Base-by-base conservation (phyloP, 2,797 vertebrate genomes). In the Manis javanica region DNA sequence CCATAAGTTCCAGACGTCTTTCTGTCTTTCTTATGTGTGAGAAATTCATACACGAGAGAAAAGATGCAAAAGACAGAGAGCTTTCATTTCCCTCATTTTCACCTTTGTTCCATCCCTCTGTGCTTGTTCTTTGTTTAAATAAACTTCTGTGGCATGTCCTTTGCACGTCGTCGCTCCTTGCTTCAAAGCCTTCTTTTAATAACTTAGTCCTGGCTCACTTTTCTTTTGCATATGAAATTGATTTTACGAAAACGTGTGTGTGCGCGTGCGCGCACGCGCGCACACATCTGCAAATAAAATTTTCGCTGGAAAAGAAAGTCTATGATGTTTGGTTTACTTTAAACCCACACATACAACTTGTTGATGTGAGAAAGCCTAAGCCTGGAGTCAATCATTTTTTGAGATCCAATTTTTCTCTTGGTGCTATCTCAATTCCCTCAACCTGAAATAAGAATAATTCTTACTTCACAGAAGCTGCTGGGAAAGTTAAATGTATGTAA, bases 171-270 rank as follows among this genome's bases (percentile, higher is more conserved):
- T 98, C 97, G 95, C 98, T 98, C 98, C 97, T 98, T 93, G 95
- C 98, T 98, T 98, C 98, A 99, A 98, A 99, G 98, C 57, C 96
- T 98, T 94, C 96, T 98, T 98, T 98, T 98, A 98, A 98, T 98
- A 98, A 98, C 98, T 98, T 97, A 98, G 96, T 97, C 97, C 98
- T 97, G 96, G 96, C 98, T 98, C 98, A 94, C 95, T 98, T 97
- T 98, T 97, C 97, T 98, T 98, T 98, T 98, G 98, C 98, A 98
- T 98, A 97, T 98, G 98, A 98, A 98, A 97, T 98, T 97, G 97
- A 97, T 98, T 98, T 98, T 97, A 98, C 97, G 94, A 96, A 98
- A 98, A 66, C 51, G 39, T 39, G 71, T 53, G 72, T 88, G 81
- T 49, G 93, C n/a, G 24, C 59, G 90, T 49, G 72, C 46, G 23